Base-by-base conservation (phyloP, 2,113 vertebrate genomes). In the Mohoua ochrocephala region DNA sequence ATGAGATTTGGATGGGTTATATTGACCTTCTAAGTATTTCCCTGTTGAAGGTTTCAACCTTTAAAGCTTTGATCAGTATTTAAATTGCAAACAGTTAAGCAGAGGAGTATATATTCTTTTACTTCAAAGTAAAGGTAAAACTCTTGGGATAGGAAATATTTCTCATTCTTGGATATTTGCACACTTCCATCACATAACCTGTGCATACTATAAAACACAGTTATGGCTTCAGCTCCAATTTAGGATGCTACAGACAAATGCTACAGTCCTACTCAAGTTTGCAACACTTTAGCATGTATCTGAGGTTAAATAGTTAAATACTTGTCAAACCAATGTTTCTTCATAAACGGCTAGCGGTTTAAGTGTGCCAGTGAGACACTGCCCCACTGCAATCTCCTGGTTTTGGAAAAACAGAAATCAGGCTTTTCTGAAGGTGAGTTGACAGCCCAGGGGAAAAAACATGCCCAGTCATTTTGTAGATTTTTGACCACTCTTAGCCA, bases 1-100 rank as follows among this genome's bases (percentile, higher is more conserved):
- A 73, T 73, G 87, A 93, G 57, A 74, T 84, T 47, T 91, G 64
- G 57, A 81, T 56, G 61, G 45, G 22, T 92, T 91, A 39, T 85
- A 82, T 23, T 93, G 23, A 87, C 79, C 83, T 91, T 93, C 56
- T 80, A 93, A 94, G 53, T 65, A 76, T 93, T 94, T 73, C 52
- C 41, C 61, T 78, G 45, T 75, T 71, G 33, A 85, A 95, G 91
- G 54, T 42, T 91, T 78, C 77, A 95, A 75, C 47, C 76, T 86
- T 83, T 89, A 67, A 92, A 84, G 30, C 60, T 86, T 88, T 6
- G 6, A 71, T 53, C 31, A 52, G 14, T 69, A 28, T 60, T 75
- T 74, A 35, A 92, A 56, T 69, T 92, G 52, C 79, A 93, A 87
- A 57, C 28, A 76, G 50, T 84, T 65, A 54, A 65, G 45, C 28